phyloP scores from a whole-genome alignment of 2,113 vertebrate species.

The Lasiurus cinereus region DNA sequence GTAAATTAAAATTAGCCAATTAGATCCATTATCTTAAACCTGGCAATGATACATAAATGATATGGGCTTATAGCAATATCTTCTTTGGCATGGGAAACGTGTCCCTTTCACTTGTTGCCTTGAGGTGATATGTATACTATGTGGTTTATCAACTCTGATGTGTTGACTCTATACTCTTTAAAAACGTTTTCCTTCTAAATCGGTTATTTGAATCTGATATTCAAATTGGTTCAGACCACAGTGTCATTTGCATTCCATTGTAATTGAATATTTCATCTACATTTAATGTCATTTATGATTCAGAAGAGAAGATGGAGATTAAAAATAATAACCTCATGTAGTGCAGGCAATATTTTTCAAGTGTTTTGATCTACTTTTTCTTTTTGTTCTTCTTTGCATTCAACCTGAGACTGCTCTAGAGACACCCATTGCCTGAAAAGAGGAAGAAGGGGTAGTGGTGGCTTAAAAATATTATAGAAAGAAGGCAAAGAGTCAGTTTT shows the following conservation, averaged over 20 bases:
- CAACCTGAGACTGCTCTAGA: not conserved
- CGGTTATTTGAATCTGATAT: not conserved
- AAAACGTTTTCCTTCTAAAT: not conserved
- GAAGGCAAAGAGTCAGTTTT: not conserved
- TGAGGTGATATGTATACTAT: not conserved
- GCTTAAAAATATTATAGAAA: not conserved
- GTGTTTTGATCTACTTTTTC: not conserved
- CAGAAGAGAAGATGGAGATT: not conserved
- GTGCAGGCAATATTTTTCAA: not conserved
- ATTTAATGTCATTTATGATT: not conserved
- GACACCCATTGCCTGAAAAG: not conserved
- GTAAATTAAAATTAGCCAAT: not conserved
- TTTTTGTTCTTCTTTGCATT: not conserved
- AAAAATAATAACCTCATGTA: not conserved
- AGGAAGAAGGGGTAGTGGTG: rapidly evolving
- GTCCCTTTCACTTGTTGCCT: not conserved
- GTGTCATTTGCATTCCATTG: not conserved
- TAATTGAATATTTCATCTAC: not conserved
- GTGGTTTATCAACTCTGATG: not conserved
- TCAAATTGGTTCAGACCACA: not conserved
- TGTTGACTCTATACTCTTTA: not conserved
- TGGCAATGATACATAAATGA: not conserved
- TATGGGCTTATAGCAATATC: not conserved
- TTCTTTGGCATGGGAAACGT: not conserved
- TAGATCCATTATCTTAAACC: not conserved